Conservation (phyloP, 2,888 invertebrate species). For the Callyntrura sp. region DNA sequence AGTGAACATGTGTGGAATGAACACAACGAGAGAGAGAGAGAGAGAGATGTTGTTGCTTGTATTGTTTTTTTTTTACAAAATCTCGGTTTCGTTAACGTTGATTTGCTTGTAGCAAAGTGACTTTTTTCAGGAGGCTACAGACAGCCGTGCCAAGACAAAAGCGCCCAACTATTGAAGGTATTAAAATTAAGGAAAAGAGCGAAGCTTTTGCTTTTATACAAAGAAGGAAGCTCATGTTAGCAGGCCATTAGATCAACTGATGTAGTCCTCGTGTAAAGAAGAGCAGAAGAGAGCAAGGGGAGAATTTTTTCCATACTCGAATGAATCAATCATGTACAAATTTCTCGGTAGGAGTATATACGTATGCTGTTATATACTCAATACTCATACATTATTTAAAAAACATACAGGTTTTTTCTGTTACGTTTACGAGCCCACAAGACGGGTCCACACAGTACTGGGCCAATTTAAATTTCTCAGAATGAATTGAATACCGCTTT, state of each 20-base stretch:
- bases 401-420: slow-evolving; percentile 39
- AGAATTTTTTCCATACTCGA: background rate
- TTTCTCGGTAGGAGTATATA: background rate
- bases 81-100: too few relatives aligned
- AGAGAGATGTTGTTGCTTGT: background rate
- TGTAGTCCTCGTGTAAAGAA: background rate
- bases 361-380: background rate
- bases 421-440: background rate
- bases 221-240: too few relatives aligned
- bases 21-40: background rate
- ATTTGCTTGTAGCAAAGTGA: too few relatives aligned
- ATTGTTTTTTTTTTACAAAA: too few relatives aligned
- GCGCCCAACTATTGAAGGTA: background rate
- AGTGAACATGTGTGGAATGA: background rate
- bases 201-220: background rate
- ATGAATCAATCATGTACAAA: slow-evolving; percentile 53
- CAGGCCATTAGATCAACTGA: too few relatives aligned
- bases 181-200: background rate
- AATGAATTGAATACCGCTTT: background rate
- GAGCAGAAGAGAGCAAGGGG: background rate
- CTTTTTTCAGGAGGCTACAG: too few relatives aligned
- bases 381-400: background rate
- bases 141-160: background rate
- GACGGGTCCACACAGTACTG: background rate
- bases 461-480: background rate